phyloP scores from a whole-genome alignment of 2,797 vertebrate genomes.

The Alauda arvensis region DNA sequence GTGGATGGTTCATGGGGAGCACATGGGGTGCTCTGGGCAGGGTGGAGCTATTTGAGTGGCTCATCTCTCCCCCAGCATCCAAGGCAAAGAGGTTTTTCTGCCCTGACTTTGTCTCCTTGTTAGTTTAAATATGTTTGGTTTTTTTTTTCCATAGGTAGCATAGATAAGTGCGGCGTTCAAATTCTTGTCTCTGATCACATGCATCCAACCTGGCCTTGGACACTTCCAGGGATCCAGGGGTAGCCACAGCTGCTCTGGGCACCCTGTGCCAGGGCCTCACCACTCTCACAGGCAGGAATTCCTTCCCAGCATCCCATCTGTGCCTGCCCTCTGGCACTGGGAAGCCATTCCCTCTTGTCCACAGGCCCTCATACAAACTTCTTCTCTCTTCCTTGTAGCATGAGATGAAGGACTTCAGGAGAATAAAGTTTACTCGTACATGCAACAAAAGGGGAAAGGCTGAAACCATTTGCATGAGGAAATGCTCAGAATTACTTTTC shows the following conservation, averaged over 20 bases:
- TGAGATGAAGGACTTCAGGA: background rate
- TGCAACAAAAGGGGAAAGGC: background rate
- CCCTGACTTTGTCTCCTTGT: background rate
- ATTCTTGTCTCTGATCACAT: fast-evolving
- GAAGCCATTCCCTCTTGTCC: background rate
- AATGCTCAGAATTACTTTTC: background rate
- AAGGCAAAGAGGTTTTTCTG: background rate
- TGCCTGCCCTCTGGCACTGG: fast-evolving
- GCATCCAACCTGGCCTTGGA: fast-evolving
- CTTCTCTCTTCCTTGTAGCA: background rate
- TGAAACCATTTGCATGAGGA: fast-evolving
- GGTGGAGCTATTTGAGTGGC: too few species aligned
- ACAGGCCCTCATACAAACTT: background rate
- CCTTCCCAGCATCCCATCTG: fast-evolving
- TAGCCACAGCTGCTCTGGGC: background rate
- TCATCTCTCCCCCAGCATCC: background rate
- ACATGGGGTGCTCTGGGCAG: fast-evolving
- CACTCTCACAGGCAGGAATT: fast-evolving
- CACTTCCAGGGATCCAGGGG: background rate
- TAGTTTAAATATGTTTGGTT: background rate
- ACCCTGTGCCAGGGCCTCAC: background rate
- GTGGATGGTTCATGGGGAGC: background rate
- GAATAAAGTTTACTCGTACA: background rate
- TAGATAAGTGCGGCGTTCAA: background rate
- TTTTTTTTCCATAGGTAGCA: background rate